Percentiles rank a stretch among this genome's conserved stretches.
phyloP scores from a whole-genome alignment of 2,888 invertebrate species.

The Arrhopalites spinosus region DNA sequence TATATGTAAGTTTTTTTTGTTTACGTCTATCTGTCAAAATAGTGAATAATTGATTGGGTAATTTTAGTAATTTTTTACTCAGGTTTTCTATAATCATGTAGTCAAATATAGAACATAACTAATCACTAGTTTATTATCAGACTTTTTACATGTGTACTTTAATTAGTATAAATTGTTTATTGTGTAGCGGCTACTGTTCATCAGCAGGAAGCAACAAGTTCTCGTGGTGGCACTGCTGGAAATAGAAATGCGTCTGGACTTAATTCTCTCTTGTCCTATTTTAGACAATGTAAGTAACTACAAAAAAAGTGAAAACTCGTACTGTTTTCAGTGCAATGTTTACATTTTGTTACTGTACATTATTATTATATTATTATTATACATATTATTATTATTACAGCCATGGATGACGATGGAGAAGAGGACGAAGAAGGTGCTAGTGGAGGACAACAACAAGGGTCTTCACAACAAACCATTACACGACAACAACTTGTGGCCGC shows the following conservation, averaged over 20 bases:
- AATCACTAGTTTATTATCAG: too few relatives aligned
- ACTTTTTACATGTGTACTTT: too few relatives aligned
- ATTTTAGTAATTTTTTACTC: too few relatives aligned
- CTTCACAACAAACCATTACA: conserved; percentile 67
- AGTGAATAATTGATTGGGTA: too few relatives aligned
- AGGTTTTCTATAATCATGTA: too few relatives aligned
- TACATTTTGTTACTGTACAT: too few relatives aligned
- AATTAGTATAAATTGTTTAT: conserved; percentile 40
- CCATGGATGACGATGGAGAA: conserved; percentile 60
- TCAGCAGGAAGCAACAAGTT: conserved; percentile 10
- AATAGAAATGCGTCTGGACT: conserved; percentile 4
- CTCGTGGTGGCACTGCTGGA: background rate
- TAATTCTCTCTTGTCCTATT: conserved; percentile 12
- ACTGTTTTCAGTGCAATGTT: too few relatives aligned
- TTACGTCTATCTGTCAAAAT: too few relatives aligned
- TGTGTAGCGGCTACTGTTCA: background rate
- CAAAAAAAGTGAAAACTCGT: too few relatives aligned
- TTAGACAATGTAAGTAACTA: conserved; percentile 19
- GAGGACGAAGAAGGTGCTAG: conserved; percentile 58
- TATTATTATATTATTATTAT: background rate
- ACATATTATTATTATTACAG: too few relatives aligned
- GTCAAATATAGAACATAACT: too few relatives aligned
- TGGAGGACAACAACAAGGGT: conserved; percentile 22
- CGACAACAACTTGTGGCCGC: conserved; percentile 77
- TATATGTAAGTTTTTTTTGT: conserved; percentile 60